Evolutionary conservation across 2,797 vertebrate species (phyloP), one percentile per base, ranked within the genome.

Genomic region (Fringilla coelebs): DNA sequence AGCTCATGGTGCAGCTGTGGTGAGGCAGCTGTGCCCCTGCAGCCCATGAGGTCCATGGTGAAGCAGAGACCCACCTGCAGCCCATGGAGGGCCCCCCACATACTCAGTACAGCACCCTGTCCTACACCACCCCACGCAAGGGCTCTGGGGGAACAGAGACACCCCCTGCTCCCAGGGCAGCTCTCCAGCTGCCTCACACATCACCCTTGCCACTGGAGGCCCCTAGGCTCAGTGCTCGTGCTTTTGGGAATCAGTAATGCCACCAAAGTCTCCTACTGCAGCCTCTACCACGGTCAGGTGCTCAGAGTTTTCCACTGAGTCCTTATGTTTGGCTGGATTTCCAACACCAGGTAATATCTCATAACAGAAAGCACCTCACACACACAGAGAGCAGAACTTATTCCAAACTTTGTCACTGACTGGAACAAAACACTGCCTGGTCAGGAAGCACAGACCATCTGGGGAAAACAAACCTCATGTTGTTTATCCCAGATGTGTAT

Each of bases 191-290:
- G 31, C 48, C 32, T 82, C 71, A 29, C 26, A 49, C 26, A 11
- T 13, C 32, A 41, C 20, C 25, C 38, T 36, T 1, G 0, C 40
- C 15, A 24, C 31, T 73, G 31, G 6, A 85, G 8, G 13, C 21
- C 49, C 34, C 60, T 6, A 24, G 38, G 32, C 41, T 57, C 0
- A 0, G 15, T 18, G 38, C 32, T 54, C 0, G 0, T 36, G 52
- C 12, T 43, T 77, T 76, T 28, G 32, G 65, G 46, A 58, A 40
- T 55, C 7, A 32, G 6, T 8, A 63, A 54, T 19, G 55, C 17
- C 60, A 43, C n/a, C 31, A 10, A 70, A 71, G 26, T 17, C 46
- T 71, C 29, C 22, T 22, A 25, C 40, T n/a, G 43, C 14, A 49
- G 31, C 19, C 14, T 62, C 65, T 76, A 40, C 25, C 29, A 10